Evolutionary conservation across 2,888 invertebrate genomes (phyloP), one percentile per base, ranked within the genome.

Genomic region (Chalcosyrphus nemorum): DNA sequence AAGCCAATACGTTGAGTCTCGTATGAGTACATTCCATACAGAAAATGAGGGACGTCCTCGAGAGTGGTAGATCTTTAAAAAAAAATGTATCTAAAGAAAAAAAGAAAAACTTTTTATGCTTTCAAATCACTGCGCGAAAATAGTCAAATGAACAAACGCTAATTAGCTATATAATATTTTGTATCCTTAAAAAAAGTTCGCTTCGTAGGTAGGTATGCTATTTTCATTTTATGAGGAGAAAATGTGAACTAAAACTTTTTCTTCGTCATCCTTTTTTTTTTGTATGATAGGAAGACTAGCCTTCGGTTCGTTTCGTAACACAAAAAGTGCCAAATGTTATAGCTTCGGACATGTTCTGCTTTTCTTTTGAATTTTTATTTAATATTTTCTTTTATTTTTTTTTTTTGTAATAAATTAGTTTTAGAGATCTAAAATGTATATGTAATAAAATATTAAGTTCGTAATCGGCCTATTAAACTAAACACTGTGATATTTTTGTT

Each of bases 1-100:
- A 86, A 90, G 88, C 68, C 89, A 91, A 86, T 92, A 90, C 68
- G 89, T 90, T 65, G 91, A 91, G 84, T 78, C 82, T 2, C 89
- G 88, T 56, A 87, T 88, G 50, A 88, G 88, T 56, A 87, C 89
- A 7, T 90, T 88, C 78, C 89, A 88, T 21, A 87, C 87, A 2
- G 89, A 88, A 45, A 87, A 89, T 76, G 88, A 89, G 47, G 52
- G 75, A 38, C 86, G 87, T 27, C 86, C 87, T 13, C 88, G 89
- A 68, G 89, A 90, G 56, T 90, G 90, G 90, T 90, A 89, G 65
- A 65, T 17, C 32, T 15, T 1, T 15, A 38, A 17, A 17, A 43
- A 13, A 32, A 45, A 35, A 15, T 45, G 54, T 54, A 54, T 61
- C n/a, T n/a, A 4, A 24, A 24, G 24, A 24, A 24, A 24, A 24